phyloP scores from a whole-genome alignment of 2,797 vertebrate species.

The Gorsachius magnificus region DNA sequence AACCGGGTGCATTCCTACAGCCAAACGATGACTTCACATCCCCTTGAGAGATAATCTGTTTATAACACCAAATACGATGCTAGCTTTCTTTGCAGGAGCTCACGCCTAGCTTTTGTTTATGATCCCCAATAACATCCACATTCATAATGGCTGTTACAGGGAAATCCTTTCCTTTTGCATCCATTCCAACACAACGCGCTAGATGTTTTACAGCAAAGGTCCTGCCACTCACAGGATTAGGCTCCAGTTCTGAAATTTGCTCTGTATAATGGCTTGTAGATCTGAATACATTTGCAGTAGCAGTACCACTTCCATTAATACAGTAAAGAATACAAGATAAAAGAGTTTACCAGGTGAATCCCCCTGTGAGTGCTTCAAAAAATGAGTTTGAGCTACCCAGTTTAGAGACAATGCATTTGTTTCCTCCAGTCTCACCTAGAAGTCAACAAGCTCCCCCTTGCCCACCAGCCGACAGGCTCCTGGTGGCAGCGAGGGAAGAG shows the following conservation, averaged over 20 bases:
- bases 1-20: neutral
- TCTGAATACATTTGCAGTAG: neutral
- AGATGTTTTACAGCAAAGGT: neutral
- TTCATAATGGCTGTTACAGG: neutral
- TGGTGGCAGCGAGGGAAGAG: neutral
- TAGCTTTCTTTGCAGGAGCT: neutral
- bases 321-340: neutral
- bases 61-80: neutral
- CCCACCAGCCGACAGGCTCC: neutral
- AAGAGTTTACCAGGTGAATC: neutral
- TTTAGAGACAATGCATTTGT: neutral
- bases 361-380: neutral
- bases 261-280: neutral
- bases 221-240: neutral
- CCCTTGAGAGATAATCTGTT: neutral
- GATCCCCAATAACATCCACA: neutral
- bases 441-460: neutral
- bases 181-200: rapidly evolving
- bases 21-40: neutral
- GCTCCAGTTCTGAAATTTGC: neutral
- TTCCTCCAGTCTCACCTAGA: neutral
- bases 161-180: neutral
- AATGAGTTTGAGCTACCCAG: neutral
- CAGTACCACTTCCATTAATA: neutral
- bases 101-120: neutral